Evolutionary conservation across 2,888 invertebrate genomes (phyloP), one percentile per base, ranked within the genome.

Genomic region (Volucella inflata): DNA sequence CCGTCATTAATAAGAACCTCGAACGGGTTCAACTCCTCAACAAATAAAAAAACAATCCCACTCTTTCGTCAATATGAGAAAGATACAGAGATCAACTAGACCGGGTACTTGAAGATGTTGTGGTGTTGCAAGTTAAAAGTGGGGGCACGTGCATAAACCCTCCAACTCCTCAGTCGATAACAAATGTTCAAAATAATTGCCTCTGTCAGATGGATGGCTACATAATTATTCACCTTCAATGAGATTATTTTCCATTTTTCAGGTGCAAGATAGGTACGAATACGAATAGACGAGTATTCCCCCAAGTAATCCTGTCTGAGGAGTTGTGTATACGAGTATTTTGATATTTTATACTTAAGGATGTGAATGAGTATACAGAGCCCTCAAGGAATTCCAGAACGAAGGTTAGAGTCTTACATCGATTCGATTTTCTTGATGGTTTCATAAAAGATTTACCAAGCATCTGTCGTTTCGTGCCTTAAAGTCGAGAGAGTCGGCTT

Each of bases 201-300:
- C 76, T 42, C 62, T 68, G 85, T 85, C 85, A 81, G 85, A 71
- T 68, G 77, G 72, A 85, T 72, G 71, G 30, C 76, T 40, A 81
- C 76, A 72, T 81, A 85, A 81, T 85, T 85, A 85, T 81, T 85
- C 81, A 85, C 81, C 81, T 81, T 85, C 85, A 81, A 76, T 85
- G 72, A 71, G 76, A 85, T 76, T 68, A 76, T 80, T 85, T 81
- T 85, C 81, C 85, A 85, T 85, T 85, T 85, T 85, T 85, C 85
- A 85, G 85, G 85, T 81, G 72, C 51, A 76, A 60, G 44, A 59
- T n/a, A 40, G 16, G 57, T 44, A n/a, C n/a, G 12, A n/a, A n/a
- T 44, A n/a, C 30, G 30, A 30, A 30, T 30, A 6, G 30, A 30
- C 30, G 30, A 6, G 6, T 65, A 75, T 67, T 75, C 75, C 82